A percentile compares a stretch with the other conserved stretches of the same genome.
Conservation (phyloP, 2,888 invertebrate genomes). For the Tenthredo distinguenda region DNA sequence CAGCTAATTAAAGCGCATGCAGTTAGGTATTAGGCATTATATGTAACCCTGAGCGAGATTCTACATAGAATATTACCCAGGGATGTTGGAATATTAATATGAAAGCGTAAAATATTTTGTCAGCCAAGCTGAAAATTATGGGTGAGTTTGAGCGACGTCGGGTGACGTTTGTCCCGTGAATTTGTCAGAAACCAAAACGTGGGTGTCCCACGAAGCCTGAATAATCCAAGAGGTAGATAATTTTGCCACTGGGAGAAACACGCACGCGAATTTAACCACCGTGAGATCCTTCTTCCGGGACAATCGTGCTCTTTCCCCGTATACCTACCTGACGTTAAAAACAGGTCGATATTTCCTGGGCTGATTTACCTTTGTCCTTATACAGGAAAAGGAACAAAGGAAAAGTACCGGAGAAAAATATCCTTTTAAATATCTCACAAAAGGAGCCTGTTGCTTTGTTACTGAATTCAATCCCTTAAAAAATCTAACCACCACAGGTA, state of each 20-base stretch:
- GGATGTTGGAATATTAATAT: slow-evolving; percentile 29
- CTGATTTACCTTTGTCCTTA: slow-evolving; percentile 11
- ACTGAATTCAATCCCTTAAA: not conserved
- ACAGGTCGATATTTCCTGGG: slow-evolving; percentile 5
- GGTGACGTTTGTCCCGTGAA: slow-evolving; percentile 29
- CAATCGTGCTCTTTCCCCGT: not conserved
- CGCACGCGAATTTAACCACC: slow-evolving; percentile 23
- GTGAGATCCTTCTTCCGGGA: not conserved
- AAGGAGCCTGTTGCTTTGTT: not conserved
- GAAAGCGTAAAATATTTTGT: not conserved
- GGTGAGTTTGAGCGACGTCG: slow-evolving; percentile 11
- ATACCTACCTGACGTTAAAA: not conserved
- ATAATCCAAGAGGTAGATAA: slow-evolving; percentile 14
- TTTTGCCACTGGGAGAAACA: slow-evolving; percentile 30
- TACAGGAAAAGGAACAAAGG: not conserved
- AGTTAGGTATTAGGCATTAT: not conserved
- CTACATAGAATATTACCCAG: not conserved
- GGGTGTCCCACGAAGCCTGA: slow-evolving; percentile 7
- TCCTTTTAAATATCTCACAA: not conserved
- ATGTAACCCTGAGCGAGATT: slow-evolving; percentile 2
- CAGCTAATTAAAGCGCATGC: not conserved
- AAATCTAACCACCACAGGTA: not conserved
- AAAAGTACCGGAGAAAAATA: not conserved
- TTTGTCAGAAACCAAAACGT: slow-evolving; percentile 25
- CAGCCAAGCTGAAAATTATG: not conserved